Base-by-base conservation (phyloP, 2,113 vertebrate species). In the Tragelaphus scriptus region DNA sequence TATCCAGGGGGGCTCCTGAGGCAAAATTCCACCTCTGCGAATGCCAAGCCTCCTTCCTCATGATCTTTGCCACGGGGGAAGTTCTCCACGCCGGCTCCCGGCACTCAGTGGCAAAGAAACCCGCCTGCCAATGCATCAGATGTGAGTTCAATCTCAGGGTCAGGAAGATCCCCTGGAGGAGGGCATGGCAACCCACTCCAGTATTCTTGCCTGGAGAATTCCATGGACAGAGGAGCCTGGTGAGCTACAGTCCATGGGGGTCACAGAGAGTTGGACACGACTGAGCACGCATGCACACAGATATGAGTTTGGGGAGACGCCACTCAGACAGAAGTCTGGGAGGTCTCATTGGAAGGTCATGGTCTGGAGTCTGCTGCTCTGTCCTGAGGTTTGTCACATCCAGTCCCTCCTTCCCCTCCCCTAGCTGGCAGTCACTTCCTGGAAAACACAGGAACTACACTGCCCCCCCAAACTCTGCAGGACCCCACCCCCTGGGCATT, bases 11-110 rank as follows among this genome's bases (percentile, higher is more conserved):
- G 40, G 40, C 40, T 40, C 40, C 4, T 40, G 40, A 40, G 40
- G 40, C 4, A 4, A 4, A 40, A 5, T 40, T 40, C 40, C 40
- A 4, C 40, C 4, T 40, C 5, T 40, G 40, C 1, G 40, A 5
- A 40, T 40, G 40, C 40, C 40, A 4, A 40, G 4, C 40, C 40
- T 40, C 40, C 40, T 40, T 40, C 40, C 40, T 40, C 40, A 40
- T 40, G 40, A 40, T 4, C 40, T 40, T 40, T 40, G 40, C 40
- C 40, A 40, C 1, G 40, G 40, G 40, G 40, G 40, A 1, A 40
- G 40, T 5, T 40, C 40, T 40, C 40, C 40, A 40, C 40, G 40
- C 40, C 40, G 4, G 40, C 40, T 40, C 40, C 40, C 4, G 40
- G 40, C 40, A 40, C 40, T 40, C 40, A 40, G 40, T 40, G 71